Percentiles rank a stretch among this genome's conserved stretches.
phyloP scores from a whole-genome alignment of 1,140 invertebrate genomes.

The Zaprionus kolodkinae region DNA sequence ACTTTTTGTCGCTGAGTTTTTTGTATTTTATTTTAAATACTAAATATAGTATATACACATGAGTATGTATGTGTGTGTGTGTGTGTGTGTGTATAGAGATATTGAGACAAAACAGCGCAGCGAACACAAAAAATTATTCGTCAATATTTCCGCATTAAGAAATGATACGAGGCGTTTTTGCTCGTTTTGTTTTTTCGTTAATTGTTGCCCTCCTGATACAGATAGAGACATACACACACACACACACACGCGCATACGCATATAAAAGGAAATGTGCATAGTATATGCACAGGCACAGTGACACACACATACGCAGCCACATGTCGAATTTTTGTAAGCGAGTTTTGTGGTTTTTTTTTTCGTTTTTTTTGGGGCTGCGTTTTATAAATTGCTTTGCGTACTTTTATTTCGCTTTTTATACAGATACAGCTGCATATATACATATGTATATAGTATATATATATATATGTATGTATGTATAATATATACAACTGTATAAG shows the following conservation, averaged over 20 bases:
- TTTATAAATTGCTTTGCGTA: constrained; percentile 13
- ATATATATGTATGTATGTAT: constrained; percentile 35
- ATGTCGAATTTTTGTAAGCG: constrained; percentile 7
- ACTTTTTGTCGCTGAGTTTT: constrained; percentile 48
- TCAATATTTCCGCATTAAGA: constrained; percentile 79
- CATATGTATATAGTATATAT: not conserved
- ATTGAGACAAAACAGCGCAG: constrained; percentile 38
- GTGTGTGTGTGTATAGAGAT: constrained; percentile 27
- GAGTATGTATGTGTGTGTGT: not conserved
- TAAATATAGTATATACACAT: constrained; percentile 21
- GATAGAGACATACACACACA: not conserved
- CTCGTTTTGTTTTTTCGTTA: constrained; percentile 31
- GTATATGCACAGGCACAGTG: not conserved
- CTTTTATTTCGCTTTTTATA: constrained; percentile 1
- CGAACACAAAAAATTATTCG: constrained; percentile 58
- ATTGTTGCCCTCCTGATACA: constrained; percentile 29
- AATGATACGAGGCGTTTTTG: constrained; percentile 55
- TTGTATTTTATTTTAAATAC: constrained; percentile 17
- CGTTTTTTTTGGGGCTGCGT: not conserved
- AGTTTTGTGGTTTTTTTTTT: not conserved
- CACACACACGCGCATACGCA: not conserved
- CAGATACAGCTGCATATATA: not conserved
- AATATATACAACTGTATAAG: constrained; percentile 22
- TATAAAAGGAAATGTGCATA: constrained; percentile 52
- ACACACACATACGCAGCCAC: not conserved